Percentiles rank a stretch among this genome's conserved stretches.
These are phyloP conservation scores for Adelosebastes latens DNA, from an alignment of 2,797 vertebrate species.

Conservation along the genomic window DNA sequence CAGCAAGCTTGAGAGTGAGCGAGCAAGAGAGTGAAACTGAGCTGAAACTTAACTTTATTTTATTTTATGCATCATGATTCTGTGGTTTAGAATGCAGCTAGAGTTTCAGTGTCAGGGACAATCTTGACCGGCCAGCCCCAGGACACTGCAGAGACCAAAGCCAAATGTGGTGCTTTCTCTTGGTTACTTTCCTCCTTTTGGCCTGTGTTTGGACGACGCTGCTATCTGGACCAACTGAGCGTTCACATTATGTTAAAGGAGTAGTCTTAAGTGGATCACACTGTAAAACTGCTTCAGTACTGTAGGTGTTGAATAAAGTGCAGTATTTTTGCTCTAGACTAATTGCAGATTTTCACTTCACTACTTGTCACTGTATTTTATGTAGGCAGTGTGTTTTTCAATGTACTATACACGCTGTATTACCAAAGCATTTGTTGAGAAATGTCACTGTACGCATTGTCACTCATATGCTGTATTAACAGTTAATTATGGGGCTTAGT, in stretches of 20 bases:
- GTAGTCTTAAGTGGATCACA: not conserved
- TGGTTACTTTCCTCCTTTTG: not conserved
- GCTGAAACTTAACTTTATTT: not conserved
- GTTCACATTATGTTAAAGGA: conserved; percentile 5
- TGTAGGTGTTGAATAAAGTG: not conserved
- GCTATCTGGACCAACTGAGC: not conserved
- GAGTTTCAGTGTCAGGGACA: not conserved
- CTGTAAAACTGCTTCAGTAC: not conserved
- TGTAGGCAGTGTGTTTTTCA: not conserved
- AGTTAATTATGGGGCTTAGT: not conserved
- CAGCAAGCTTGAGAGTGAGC: not conserved
- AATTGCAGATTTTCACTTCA: not conserved
- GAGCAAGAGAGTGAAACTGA: not conserved
- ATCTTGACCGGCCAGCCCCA: not conserved
- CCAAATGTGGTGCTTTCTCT: not conserved
- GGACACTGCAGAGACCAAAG: not conserved
- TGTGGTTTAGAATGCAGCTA: not conserved
- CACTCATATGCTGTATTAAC: not conserved
- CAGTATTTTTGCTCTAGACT: not conserved
- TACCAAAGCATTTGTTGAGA: conserved; percentile 1
- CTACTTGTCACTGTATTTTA: not conserved
- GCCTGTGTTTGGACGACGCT: not conserved
- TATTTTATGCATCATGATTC: not conserved
- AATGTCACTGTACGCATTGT: not conserved
- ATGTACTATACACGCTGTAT: not conserved